A percentile compares a stretch with the other conserved stretches of the same genome.
Evolutionary conservation across 2,113 vertebrate genomes (phyloP).

Genomic region (Xiphorhynchus elegans): DNA sequence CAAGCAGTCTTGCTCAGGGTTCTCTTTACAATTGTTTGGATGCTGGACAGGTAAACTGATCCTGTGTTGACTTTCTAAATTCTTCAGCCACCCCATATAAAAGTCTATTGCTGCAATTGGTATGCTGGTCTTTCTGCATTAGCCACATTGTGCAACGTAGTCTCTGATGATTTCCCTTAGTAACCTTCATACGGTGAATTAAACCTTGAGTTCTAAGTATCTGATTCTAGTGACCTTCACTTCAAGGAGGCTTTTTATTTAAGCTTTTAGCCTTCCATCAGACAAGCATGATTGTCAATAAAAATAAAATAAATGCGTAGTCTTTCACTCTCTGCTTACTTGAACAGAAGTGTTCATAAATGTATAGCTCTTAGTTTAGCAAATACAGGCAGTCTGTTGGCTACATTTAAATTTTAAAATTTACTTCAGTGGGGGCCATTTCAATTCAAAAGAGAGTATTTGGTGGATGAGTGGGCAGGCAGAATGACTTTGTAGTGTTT

Average conservation of each 20-base stretch:
- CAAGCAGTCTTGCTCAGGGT: background rate
- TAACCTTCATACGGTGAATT: background rate
- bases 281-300: background rate
- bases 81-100: background rate
- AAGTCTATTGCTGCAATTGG: background rate
- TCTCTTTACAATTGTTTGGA: background rate
- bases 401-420: background rate
- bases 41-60: background rate
- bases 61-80: background rate
- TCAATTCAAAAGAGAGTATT: background rate
- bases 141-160: background rate
- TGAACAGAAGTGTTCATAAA: background rate
- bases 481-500: background rate
- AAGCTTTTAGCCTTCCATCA: conserved; percentile 1
- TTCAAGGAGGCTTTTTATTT: conserved; percentile 51
- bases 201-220: background rate
- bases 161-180: background rate
- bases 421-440: background rate
- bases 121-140: background rate
- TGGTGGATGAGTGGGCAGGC: conserved; percentile 15
- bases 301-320: conserved; percentile 30
- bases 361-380: background rate
- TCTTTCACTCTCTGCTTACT: conserved; percentile 9
- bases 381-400: background rate
- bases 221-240: conserved; percentile 52